Conservation (phyloP, 2,797 vertebrate genomes). For the Benthosema pterotum region DNA sequence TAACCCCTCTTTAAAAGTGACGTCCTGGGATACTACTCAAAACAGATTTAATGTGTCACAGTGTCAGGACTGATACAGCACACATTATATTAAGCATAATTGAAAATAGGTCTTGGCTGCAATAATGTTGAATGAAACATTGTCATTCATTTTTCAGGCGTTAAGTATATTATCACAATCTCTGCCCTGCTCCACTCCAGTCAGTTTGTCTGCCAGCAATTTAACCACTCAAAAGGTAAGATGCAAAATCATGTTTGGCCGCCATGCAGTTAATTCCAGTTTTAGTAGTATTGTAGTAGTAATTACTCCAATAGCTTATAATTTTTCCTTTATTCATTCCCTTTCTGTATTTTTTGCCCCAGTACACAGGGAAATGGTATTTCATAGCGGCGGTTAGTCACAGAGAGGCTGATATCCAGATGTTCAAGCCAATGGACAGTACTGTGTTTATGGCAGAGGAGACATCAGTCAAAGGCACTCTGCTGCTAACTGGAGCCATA, state of each 20-base stretch:
- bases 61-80: background rate
- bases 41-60: background rate
- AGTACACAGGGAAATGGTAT: conserved; percentile 66
- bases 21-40: conserved; percentile 7
- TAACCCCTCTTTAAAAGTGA: conserved; percentile 13
- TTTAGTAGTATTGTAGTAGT: too few relatives aligned
- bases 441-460: conserved; percentile 50
- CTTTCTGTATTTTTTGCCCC: background rate
- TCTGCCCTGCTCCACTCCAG: conserved; percentile 40
- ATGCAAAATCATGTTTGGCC: background rate
- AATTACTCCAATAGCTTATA: too few relatives aligned
- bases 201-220: conserved; percentile 38
- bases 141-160: conserved; percentile 27
- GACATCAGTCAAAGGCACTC: conserved; percentile 29
- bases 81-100: conserved; percentile 1
- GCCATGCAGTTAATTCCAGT: too few relatives aligned
- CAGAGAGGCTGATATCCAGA: conserved; percentile 49
- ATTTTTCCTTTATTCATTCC: too few relatives aligned
- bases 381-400: conserved; percentile 58
- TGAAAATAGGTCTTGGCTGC: background rate
- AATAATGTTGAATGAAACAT: conserved; percentile 36
- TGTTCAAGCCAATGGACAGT: conserved; percentile 55
- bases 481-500: conserved; percentile 54
- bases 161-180: conserved; percentile 30
- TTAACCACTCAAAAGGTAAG: conserved; percentile 61